phyloP scores from a whole-genome alignment of 37 sponge, comb jelly and placozoan genomes.

The Crambe crambe region DNA sequence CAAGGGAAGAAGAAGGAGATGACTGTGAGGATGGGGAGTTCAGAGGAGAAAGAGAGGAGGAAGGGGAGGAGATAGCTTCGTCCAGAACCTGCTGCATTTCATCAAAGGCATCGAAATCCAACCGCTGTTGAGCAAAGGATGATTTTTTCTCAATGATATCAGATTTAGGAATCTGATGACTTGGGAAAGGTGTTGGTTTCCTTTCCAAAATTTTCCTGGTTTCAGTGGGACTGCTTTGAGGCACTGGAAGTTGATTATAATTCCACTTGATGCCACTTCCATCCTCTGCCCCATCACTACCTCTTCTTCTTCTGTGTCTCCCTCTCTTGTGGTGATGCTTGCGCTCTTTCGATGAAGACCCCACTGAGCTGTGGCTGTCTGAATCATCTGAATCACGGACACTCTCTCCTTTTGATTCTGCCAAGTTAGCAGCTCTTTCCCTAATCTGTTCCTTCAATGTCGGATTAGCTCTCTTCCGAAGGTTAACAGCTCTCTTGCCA shows the following conservation, averaged over 20 bases:
- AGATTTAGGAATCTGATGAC: background rate
- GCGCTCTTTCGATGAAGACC: slow-evolving; percentile 3
- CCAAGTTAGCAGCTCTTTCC: background rate
- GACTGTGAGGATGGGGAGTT: slow-evolving; percentile 30
- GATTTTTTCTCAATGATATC: background rate
- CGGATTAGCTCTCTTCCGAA: background rate
- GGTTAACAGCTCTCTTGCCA: slow-evolving; percentile 19
- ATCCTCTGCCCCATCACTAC: background rate
- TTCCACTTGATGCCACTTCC: background rate
- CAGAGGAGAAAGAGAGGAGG: slow-evolving; percentile 38
- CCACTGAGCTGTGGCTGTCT: slow-evolving; percentile 39
- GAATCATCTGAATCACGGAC: slow-evolving; percentile 20
- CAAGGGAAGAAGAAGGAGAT: slow-evolving; percentile 12
- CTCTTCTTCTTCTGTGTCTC: background rate
- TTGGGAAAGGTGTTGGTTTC: slow-evolving; percentile 33
- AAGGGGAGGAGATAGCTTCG: background rate
- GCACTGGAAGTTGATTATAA: slow-evolving; percentile 14
- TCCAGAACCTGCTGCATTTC: slow-evolving; percentile 7
- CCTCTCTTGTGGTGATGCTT: slow-evolving; percentile 20
- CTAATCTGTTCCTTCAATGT: background rate
- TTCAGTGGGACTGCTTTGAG: slow-evolving; percentile 17
- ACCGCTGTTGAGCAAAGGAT: background rate
- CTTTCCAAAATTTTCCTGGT: slow-evolving; percentile 15
- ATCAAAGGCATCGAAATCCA: slow-evolving; percentile 9
- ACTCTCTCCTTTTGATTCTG: background rate